A percentile compares a stretch with the other conserved stretches of the same genome.
Evolutionary conservation across 2,113 vertebrate genomes (phyloP).

Genomic region (Bubo scandiacus): DNA sequence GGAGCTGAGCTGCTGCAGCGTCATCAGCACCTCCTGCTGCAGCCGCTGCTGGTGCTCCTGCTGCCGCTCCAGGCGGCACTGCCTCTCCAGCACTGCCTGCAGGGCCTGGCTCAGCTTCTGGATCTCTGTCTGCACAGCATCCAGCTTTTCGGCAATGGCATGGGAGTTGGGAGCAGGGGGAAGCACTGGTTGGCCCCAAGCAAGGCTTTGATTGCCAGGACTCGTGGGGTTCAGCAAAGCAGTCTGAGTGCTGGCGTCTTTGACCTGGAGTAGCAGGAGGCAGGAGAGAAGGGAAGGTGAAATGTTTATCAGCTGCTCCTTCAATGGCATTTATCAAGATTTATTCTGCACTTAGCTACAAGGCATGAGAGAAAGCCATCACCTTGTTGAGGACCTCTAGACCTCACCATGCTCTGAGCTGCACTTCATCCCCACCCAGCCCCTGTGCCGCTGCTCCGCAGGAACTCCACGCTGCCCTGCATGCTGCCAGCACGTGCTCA

Average conservation of each 20-base stretch:
- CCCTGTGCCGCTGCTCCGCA: fast-evolving
- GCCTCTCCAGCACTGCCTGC: conserved; percentile 76
- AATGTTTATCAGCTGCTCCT: background rate
- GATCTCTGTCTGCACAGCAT: conserved; percentile 73
- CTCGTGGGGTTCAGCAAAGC: background rate
- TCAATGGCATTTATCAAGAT: background rate
- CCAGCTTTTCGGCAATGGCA: conserved; percentile 69
- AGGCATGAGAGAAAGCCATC: background rate
- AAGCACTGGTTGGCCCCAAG: background rate
- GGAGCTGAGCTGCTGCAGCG: conserved; percentile 76
- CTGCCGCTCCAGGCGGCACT: conserved; percentile 77
- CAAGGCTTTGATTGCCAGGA: background rate
- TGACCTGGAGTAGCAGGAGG: conserved; percentile 4
- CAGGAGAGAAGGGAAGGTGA: background rate
- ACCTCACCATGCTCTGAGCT: background rate
- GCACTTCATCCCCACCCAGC: background rate
- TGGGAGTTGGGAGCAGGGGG: background rate
- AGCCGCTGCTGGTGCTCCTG: conserved; percentile 82
- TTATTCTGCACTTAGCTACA: background rate
- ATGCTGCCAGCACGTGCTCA: background rate
- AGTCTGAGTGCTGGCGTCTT: conserved; percentile 57
- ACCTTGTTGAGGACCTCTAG: background rate
- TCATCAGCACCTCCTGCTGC: conserved; percentile 84
- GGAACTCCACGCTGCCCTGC: background rate
- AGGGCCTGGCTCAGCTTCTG: conserved; percentile 76